These are phyloP conservation scores for Ammodytes dubius DNA, from an alignment of 2,113 vertebrate species.

Conservation along the genomic window DNA sequence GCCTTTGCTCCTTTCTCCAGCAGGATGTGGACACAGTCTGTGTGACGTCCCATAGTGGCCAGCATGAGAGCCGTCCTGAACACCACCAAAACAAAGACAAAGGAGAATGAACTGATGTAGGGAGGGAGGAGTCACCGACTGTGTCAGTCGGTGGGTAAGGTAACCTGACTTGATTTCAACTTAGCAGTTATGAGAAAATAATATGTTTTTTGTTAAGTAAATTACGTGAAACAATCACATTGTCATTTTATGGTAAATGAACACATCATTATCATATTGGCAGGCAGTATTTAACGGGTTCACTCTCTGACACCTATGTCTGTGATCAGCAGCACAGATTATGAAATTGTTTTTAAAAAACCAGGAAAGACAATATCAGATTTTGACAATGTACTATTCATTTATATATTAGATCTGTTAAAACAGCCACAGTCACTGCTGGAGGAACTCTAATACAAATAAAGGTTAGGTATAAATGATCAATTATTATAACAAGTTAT, in stretches of 20 bases:
- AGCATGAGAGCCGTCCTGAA: constrained; percentile 94
- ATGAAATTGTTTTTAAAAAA: no score
- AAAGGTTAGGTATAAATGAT: neutral
- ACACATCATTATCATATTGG: neutral
- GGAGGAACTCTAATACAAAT: no score
- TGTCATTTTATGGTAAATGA: no score
- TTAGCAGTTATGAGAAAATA: neutral
- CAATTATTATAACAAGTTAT: neutral
- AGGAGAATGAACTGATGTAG: neutral
- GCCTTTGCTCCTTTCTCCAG: constrained; percentile 93
- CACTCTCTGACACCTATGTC: neutral
- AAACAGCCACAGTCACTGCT: no score
- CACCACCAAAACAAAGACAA: neutral
- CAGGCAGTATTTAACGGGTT: neutral
- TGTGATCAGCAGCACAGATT: neutral
- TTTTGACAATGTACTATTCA: neutral
- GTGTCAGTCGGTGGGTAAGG: neutral
- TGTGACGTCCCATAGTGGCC: constrained; percentile 91
- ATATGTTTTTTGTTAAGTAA: neutral
- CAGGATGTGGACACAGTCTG: constrained; percentile 94
- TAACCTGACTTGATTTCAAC: neutral
- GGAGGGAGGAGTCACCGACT: neutral
- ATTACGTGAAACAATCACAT: neutral
- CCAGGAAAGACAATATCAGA: neutral
- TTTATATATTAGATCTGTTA: neutral